Base-by-base conservation (phyloP, 2,113 vertebrate genomes). In the Corythoichthys haematopterus region DNA sequence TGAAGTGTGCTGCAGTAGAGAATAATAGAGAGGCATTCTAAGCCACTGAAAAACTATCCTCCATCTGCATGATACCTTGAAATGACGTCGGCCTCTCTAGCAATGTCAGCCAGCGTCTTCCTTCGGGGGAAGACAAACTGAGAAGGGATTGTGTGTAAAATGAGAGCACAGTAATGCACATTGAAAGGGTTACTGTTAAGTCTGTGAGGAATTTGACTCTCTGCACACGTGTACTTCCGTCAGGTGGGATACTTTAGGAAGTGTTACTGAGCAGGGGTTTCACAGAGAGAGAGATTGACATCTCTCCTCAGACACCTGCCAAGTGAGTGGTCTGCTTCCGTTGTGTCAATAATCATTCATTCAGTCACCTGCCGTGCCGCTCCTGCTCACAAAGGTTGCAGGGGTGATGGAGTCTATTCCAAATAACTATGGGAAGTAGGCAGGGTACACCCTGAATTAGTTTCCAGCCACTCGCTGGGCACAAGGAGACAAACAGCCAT, bases 131-230 rank as follows among this genome's bases (percentile, higher is more conserved):
- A 52, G 38, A 63, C 59, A 68, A 67, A 69, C 43, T 36, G 64
- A 66, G 69, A 70, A 74, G 40, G 35, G 35, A 33, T 71, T 53
- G 38, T 38, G 45, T 78, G 84, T 84, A 83, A 85, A 83, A 66
- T 64, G 78, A 87, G 82, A 87, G 82, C 67, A 72, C 77, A 60
- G 2, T 61, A 68, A 85, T 83, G 79, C 65, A 61, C 83, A 83
- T 83, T 86, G 80, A 84, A 85, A 80, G 77, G 66, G 68, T 81
- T 81, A 74, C 79, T 71, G 11, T 14, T 36, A 13, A 80, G 80
- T 83, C 78, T 74, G 70, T 57, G 72, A 80, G 75, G 78, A 89
- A 88, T 71, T 43, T 45, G 79, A 87, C 61, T 76, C 82, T 46
- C 20, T 56, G 71, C 71, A 69, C 72, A 72, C 75, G 71, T 68